phyloP scores from a whole-genome alignment of 2,797 vertebrate genomes.

The Epinephelus coioides region DNA sequence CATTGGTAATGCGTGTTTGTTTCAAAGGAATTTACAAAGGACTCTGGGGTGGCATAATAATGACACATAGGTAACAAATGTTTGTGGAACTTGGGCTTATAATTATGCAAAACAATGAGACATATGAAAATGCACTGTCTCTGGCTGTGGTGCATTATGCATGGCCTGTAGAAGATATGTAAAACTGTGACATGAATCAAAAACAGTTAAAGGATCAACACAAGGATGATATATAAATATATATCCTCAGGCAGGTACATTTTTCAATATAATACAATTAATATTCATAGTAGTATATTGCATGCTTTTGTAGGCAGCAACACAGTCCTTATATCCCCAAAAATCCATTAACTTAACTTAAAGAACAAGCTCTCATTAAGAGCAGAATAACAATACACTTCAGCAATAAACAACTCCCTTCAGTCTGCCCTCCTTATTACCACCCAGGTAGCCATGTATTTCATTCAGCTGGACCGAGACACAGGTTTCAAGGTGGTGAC shows the following conservation, averaged over 20 bases:
- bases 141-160: background rate
- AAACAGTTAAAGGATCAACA: background rate
- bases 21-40: slow-evolving; percentile 20
- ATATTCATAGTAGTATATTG: background rate
- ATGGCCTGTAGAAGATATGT: background rate
- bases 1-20: background rate
- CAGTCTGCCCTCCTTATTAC: slow-evolving; percentile 26
- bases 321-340: no score
- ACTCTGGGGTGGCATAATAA: background rate
- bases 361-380: slow-evolving; percentile 19
- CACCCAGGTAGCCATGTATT: slow-evolving; percentile 48
- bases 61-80: background rate
- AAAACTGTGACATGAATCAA: background rate
- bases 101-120: slow-evolving; percentile 6
- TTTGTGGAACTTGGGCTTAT: background rate
- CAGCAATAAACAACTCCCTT: slow-evolving; percentile 39
- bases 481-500: slow-evolving; percentile 73
- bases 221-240: no score
- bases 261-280: background rate
- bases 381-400: slow-evolving; percentile 26
- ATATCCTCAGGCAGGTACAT: background rate
- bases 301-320: background rate
- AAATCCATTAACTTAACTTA: background rate
- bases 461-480: slow-evolving; percentile 55
- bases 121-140: background rate